Base-by-base conservation (phyloP, 2,113 vertebrate genomes). In the Macquaria australasica region DNA sequence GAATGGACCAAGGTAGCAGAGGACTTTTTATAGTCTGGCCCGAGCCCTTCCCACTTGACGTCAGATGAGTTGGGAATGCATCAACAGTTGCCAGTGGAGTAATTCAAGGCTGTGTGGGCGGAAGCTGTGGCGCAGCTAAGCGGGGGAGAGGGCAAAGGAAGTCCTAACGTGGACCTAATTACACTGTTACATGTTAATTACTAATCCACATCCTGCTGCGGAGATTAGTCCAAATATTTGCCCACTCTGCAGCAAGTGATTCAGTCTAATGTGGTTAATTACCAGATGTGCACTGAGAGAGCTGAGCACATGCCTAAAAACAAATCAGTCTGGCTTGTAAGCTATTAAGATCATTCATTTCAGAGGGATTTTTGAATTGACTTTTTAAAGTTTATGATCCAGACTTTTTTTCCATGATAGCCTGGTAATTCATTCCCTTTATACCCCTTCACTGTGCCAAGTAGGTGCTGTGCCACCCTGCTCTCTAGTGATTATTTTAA, bases 31-130 rank as follows among this genome's bases (percentile, higher is more conserved):
- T 94, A 94, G 73, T 8, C 1, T 0, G 56, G 59, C 3, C 31
- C 6, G 53, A 12, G 89, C 87, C 91, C 95, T 70, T 45, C 94
- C 95, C 91, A 88, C 92, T 34, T 90, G 82, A 93, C 95, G 94
- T 96, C 95, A 95, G 53, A 63, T 82, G 86, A 77, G 77, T 74
- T 56, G 87, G 85, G 91, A 91, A 92, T 82, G 89, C 89, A 87
- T 91, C 84, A 88, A 88, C 92, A 91, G 93, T 86, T 93, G 93
- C 86, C 88, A 48, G 86, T 87, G 87, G 91, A 93, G 90, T 89
- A 85, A 92, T 85, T 93, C 89, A 89, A 80, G 85, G 87, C 86
- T 43, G 85, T 2, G 92, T 86, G 83, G 78, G 92, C 84, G 94
- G 92, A 93, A 92, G 88, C 55, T 28, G 73, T 0, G 83, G 83